Evolutionary conservation across 2,797 vertebrate genomes (phyloP).

Genomic region (Falco naumanni): DNA sequence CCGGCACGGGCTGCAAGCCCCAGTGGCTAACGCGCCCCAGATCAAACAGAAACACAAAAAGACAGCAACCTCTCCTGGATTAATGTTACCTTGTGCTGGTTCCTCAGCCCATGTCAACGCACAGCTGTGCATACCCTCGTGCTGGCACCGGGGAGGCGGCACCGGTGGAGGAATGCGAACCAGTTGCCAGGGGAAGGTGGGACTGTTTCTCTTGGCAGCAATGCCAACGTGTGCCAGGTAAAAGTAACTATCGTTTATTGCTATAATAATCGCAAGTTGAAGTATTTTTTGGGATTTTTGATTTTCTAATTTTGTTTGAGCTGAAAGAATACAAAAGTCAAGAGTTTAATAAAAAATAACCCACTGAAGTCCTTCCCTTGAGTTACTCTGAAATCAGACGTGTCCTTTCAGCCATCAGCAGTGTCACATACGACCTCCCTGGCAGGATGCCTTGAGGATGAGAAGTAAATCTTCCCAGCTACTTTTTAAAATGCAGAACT

Average conservation of each 20-base stretch:
- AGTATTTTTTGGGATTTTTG: neutral
- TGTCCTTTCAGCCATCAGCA: neutral
- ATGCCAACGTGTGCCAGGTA: neutral
- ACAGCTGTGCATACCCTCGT: neutral
- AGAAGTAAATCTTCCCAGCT: neutral
- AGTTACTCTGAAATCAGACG: neutral
- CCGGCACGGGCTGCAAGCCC: fast-evolving
- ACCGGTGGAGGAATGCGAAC: neutral
- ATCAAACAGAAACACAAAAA: neutral
- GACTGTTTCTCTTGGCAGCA: slow-evolving; percentile 38
- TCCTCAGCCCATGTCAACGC: neutral
- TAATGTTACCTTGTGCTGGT: neutral
- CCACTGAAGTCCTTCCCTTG: neutral
- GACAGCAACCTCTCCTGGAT: neutral
- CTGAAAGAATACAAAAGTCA: neutral
- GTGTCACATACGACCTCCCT: neutral
- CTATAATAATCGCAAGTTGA: neutral
- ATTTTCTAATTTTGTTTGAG: neutral
- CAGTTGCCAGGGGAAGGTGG: slow-evolving; percentile 27
- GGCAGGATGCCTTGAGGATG: neutral
- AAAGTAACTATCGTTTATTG: neutral
- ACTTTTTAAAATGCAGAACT: neutral
- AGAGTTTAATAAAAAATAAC: neutral
- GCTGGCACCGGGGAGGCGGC: neutral
- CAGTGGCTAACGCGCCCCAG: neutral